Percentiles rank a stretch among this genome's conserved stretches.
Evolutionary conservation across 2,888 invertebrate species (phyloP).

Genomic region (Synanthedon vespiformis): DNA sequence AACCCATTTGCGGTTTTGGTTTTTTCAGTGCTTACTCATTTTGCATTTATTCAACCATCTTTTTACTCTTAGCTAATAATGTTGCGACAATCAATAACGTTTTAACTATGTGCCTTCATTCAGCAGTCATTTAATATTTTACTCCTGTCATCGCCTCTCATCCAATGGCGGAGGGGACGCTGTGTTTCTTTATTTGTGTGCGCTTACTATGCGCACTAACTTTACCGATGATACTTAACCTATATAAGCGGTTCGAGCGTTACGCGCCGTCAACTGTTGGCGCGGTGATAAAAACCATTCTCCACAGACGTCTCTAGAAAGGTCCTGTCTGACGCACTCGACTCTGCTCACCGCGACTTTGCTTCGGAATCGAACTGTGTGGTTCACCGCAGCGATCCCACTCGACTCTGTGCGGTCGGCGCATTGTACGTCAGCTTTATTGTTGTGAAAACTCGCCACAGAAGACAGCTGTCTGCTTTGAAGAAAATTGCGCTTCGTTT

Average conservation of each 20-base stretch:
- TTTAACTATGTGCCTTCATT: background rate
- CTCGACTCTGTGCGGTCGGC: constrained; percentile 13
- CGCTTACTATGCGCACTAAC: constrained; percentile 2
- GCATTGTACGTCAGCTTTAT: constrained; percentile 29
- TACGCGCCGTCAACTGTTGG: constrained; percentile 7
- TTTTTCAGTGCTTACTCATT: too few species aligned
- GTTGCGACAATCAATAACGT: background rate
- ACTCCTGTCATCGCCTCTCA: background rate
- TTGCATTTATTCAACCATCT: too few species aligned
- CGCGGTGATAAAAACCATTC: background rate
- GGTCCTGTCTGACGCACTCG: background rate
- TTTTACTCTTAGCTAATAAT: too few species aligned
- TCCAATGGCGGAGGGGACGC: background rate
- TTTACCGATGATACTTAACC: constrained; percentile 18
- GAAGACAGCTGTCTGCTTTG: constrained; percentile 19
- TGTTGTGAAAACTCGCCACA: constrained; percentile 23
- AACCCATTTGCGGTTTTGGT: too few species aligned
- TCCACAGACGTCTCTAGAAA: background rate
- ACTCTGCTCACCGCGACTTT: constrained; percentile 8
- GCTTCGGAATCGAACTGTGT: constrained; percentile 13
- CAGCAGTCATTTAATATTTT: background rate
- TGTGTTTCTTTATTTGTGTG: constrained; percentile 35
- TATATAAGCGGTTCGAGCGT: constrained; percentile 24
- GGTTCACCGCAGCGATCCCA: constrained; percentile 22
- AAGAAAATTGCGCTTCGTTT: constrained; percentile 31